These are phyloP conservation scores for Resseliella maxima DNA, from an alignment of 2,888 invertebrate genomes.

Conservation along the genomic window DNA sequence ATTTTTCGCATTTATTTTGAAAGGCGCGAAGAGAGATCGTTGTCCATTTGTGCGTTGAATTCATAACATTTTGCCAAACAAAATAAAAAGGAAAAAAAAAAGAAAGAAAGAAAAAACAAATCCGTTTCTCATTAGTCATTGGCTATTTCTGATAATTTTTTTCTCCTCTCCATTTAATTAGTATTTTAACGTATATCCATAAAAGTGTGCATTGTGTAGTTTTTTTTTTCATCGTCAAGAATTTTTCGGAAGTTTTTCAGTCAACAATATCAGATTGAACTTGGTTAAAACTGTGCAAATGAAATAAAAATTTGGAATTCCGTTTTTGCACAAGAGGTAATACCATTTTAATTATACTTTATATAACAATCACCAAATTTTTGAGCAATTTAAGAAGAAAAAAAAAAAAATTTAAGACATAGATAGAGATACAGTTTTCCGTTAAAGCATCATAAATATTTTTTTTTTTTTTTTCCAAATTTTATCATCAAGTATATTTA, in stretches of 20 bases:
- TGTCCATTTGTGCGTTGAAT: constrained; percentile 13
- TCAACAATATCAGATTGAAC: not conserved
- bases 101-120: not conserved
- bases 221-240: not conserved
- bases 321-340: not conserved
- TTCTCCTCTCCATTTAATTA: not conserved
- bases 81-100: too few species aligned
- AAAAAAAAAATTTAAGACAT: too few species aligned
- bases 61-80: not conserved
- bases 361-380: too few species aligned
- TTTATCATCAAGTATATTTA: too few species aligned
- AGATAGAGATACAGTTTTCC: too few species aligned
- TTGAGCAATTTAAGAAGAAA: too few species aligned
- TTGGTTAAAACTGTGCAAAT: not conserved
- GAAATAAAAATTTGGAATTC: not conserved
- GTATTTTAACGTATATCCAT: not conserved
- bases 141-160: not conserved
- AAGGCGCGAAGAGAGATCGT: not conserved
- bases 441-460: too few species aligned
- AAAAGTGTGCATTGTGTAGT: not conserved
- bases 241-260: not conserved
- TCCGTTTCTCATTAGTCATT: constrained; percentile 35
- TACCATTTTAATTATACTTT: not conserved
- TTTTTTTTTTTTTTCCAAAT: too few species aligned
- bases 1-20: not conserved